Evolutionary conservation across 2,113 vertebrate genomes (phyloP), one percentile per base, ranked within the genome.

Genomic region (Ctenomys sociabilis): DNA sequence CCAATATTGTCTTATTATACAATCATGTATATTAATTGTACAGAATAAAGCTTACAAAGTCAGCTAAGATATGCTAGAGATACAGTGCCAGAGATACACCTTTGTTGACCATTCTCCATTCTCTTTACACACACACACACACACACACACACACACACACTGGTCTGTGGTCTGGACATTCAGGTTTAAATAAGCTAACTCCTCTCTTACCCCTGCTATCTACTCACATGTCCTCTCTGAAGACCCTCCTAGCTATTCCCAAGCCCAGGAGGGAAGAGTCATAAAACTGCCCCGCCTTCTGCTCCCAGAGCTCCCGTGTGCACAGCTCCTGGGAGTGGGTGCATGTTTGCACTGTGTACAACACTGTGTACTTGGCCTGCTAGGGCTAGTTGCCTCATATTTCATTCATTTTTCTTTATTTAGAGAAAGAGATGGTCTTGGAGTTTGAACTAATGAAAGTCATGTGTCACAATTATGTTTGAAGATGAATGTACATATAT

Each of bases 161-260:
- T 77, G 13, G 10, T 40, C 81, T 28, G 14, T 24, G 24, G 21
- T 72, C 35, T 32, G 12, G 26, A 4, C 21, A 22, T 32, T 84
- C 68, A 21, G 13, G 3, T 43, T 75, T 88, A 19, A 5, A 10
- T 35, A 40, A 59, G 11, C 24, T 19, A 35, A 3, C 16, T 63
- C 59, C n/a, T 83, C 88, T 40, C 19, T 16, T 64, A 13, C 59
- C 54, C 68, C 22, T 21, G 14, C 19, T 8, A 28, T 4, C n/a
- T 73, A 54, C 12, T 59, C 37, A 75, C 17, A 24, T 1, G 10
- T 8, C 5, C 26, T 22, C 17, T 14, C 26, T 72, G 64, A 24
- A 26, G 32, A 52, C 1, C 37, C 26, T 1, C 1, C 19, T 6
- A 1, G 11, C 16, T 63, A 0, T 63, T 40, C n/a, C 35, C n/a